Percentiles rank a stretch among this genome's conserved stretches.
phyloP scores from a whole-genome alignment of 1,140 invertebrate species.

The Hylyphantes graminicola region DNA sequence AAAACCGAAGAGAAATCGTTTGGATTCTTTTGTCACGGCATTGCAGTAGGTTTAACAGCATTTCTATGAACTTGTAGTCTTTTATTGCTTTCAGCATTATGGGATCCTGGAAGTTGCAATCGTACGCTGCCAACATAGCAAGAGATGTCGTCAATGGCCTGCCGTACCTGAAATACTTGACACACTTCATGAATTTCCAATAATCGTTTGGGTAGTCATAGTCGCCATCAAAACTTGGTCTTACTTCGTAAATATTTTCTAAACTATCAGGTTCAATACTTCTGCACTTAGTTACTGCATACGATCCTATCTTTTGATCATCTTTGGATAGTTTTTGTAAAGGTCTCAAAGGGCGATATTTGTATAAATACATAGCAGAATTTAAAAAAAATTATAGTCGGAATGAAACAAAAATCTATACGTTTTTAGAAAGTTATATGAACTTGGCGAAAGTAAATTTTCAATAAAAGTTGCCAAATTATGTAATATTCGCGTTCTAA shows the following conservation, averaged over 20 bases:
- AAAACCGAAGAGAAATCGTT: constrained; percentile 20
- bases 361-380: neutral
- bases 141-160: constrained; percentile 25
- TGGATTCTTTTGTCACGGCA: constrained; percentile 33
- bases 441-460: no score
- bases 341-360: constrained; percentile 1
- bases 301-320: neutral
- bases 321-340: neutral
- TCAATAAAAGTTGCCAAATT: no score
- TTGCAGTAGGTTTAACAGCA: constrained; percentile 29
- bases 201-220: constrained; percentile 33
- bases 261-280: constrained; percentile 36
- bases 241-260: constrained; percentile 39
- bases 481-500: no score
- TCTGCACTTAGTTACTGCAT: constrained; percentile 1
- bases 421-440: no score
- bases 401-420: no score
- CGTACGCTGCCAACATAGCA: neutral
- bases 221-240: constrained; percentile 7
- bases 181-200: constrained; percentile 27
- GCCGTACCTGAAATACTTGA: constrained; percentile 34
- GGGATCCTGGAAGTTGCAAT: constrained; percentile 52
- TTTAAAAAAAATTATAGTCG: no score
- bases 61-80: constrained; percentile 18
- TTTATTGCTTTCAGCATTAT: constrained; percentile 32